phyloP scores from a whole-genome alignment of 1,140 invertebrate species.

The Globodera ellingtonae region DNA sequence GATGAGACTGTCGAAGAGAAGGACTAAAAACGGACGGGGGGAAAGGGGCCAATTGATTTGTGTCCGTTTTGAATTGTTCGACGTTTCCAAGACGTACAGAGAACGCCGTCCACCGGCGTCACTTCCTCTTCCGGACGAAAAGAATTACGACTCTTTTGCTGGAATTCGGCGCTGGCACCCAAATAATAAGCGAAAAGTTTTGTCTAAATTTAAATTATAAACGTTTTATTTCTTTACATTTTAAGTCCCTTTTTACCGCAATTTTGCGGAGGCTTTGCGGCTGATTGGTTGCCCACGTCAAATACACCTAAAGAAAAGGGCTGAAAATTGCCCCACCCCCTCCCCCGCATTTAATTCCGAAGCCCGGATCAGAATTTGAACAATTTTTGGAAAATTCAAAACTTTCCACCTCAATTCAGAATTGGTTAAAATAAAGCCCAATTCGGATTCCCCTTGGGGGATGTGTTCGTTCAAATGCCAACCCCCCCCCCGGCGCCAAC shows the following conservation, averaged over 20 bases:
- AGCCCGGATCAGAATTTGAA: too few species aligned
- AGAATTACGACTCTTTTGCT: slow-evolving; percentile 10
- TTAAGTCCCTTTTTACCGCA: slow-evolving; percentile 3
- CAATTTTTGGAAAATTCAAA: too few species aligned
- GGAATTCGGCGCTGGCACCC: slow-evolving; percentile 30
- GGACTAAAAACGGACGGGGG: slow-evolving; percentile 19
- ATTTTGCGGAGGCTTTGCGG: slow-evolving; percentile 24
- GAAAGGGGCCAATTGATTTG: background rate
- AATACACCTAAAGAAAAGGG: slow-evolving; percentile 22
- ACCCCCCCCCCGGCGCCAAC: background rate
- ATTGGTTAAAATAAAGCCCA: too few species aligned
- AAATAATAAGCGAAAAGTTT: slow-evolving; percentile 36
- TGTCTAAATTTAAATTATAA: slow-evolving; percentile 18
- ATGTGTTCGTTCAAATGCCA: too few species aligned
- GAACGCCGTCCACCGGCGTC: slow-evolving; percentile 17
- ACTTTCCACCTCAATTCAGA: too few species aligned
- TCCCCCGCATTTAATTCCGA: too few species aligned
- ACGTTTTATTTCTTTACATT: too few species aligned
- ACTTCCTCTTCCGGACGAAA: slow-evolving; percentile 11
- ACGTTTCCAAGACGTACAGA: slow-evolving; percentile 3
- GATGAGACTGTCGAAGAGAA: slow-evolving; percentile 22
- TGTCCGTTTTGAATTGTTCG: background rate
- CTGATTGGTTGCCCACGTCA: slow-evolving; percentile 28
- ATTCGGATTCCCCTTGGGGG: too few species aligned
- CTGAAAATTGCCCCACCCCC: too few species aligned